Evolutionary conservation across 2,888 invertebrate genomes (phyloP).

Genomic region (Andrena haemorrhoa): DNA sequence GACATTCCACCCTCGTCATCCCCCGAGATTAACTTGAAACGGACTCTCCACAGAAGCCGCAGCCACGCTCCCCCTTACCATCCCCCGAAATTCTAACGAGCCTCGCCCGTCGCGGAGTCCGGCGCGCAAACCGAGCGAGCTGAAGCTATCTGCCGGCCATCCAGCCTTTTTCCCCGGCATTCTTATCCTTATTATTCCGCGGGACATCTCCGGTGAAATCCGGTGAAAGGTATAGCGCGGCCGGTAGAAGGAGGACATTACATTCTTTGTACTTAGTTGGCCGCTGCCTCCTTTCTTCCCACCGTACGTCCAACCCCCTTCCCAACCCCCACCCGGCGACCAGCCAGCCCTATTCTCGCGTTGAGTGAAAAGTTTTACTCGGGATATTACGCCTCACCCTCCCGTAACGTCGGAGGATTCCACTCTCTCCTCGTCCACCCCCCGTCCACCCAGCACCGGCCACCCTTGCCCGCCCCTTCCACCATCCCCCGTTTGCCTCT

Average conservation of each 20-base stretch:
- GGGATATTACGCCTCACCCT: conserved; percentile 82
- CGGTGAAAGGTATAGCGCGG: conserved; percentile 77
- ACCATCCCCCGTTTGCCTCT: conserved; percentile 30
- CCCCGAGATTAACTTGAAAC: not conserved
- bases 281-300: conserved; percentile 61
- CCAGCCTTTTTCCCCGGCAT: conserved; percentile 70
- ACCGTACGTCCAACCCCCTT: conserved; percentile 55
- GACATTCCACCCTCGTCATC: not conserved
- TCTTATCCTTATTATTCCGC: conserved; percentile 82
- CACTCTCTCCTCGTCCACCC: conserved; percentile 54
- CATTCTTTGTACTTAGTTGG: conserved; percentile 81
- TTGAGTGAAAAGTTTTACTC: conserved; percentile 84
- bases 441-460: conserved; percentile 32
- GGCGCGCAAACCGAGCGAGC: conserved; percentile 48
- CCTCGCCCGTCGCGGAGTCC: conserved; percentile 28
- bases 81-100: not conserved
- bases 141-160: conserved; percentile 25
- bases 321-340: conserved; percentile 20
- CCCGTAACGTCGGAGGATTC: conserved; percentile 68
- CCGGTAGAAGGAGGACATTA: conserved; percentile 78
- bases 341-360: conserved; percentile 77
- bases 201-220: conserved; percentile 80
- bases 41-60: not conserved
- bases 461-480: conserved; percentile 38
- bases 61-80: not conserved